Conservation (phyloP, 2,797 vertebrate species). For the Chaenodraco wilsoni region DNA sequence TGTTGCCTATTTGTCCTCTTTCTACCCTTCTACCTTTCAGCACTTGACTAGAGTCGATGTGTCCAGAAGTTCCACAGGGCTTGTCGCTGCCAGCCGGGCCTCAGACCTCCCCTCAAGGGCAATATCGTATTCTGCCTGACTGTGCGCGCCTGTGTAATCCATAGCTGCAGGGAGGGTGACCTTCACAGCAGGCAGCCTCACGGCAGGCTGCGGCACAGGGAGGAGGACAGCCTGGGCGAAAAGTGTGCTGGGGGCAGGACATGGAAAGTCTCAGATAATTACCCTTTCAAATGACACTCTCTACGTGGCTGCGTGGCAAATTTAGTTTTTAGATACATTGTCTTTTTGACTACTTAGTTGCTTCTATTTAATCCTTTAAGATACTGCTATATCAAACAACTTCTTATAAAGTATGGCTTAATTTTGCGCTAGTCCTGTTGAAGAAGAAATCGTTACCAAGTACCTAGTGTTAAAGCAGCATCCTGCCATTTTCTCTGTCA, state of each 20-base stretch:
- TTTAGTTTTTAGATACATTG: neutral
- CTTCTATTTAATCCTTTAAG: neutral
- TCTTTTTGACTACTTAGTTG: neutral
- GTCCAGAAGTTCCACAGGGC: slow-evolving; percentile 54
- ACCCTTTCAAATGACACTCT: slow-evolving; percentile 50
- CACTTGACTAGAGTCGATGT: slow-evolving; percentile 30
- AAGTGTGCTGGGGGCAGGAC: slow-evolving; percentile 53
- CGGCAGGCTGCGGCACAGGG: slow-evolving; percentile 67
- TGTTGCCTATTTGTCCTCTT: neutral
- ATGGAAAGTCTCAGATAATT: slow-evolving; percentile 56
- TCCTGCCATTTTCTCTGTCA: slow-evolving; percentile 8
- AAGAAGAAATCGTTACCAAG: neutral
- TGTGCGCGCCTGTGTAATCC: slow-evolving; percentile 81
- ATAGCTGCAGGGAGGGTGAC: slow-evolving; percentile 85
- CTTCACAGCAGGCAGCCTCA: slow-evolving; percentile 81
- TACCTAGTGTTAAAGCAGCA: neutral
- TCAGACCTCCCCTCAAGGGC: slow-evolving; percentile 78
- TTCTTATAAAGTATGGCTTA: neutral
- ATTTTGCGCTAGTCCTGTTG: neutral
- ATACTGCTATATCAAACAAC: neutral
- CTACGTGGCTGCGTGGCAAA: slow-evolving; percentile 5
- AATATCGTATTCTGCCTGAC: slow-evolving; percentile 84
- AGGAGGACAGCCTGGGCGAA: slow-evolving; percentile 58
- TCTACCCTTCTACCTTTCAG: slow-evolving; percentile 6
- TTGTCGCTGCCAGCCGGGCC: slow-evolving; percentile 46